Base-by-base conservation (phyloP, 2,113 vertebrate genomes). In the Brachyistius frenatus region DNA sequence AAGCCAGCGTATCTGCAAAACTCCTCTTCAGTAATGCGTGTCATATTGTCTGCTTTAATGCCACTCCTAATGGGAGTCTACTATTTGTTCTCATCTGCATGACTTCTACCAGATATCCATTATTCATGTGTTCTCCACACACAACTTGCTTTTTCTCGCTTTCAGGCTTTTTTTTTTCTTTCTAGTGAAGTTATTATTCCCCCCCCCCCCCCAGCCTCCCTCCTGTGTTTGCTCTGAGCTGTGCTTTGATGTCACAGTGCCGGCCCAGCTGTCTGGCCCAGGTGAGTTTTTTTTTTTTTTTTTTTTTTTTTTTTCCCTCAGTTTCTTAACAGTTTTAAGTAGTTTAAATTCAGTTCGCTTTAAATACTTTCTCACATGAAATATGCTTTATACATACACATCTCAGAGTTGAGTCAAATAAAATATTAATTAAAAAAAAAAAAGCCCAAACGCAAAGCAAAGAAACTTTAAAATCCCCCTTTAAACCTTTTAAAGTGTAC, bases 1-100 rank as follows among this genome's bases (percentile, higher is more conserved):
- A 41, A 33, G 58, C 68, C 53, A 2, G 23, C 23, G 16, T 37
- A 44, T 36, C 16, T 63, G 11, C 11, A 46, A 9, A 79, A 44
- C 31, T 41, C 47, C 31, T 61, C 72, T 55, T n/a, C 39, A 30
- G 61, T 73, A 68, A 31, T 54, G 11, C 64, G 36, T 74, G 47
- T 78, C 66, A 37, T 32, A 60, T 63, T 78, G 66, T 80, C 66
- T 79, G 30, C 64, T 86, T 77, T 71, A 66, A 76, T 47, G 78
- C 81, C 39, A 47, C 33, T 71, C 79, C 87, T 78, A 73, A 47
- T 66, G 72, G 41, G 67, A 85, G 23, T 60, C 46, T 74, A 54
- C 73, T 80, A 85, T 86, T 92, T 90, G 84, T 83, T 89, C 78
- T 91, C 86, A 91, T 89, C 87, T 85, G 78, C 84, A 88, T 82